Evolutionary conservation across 2,113 vertebrate species (phyloP).

Genomic region (Semicossyphus pulcher): DNA sequence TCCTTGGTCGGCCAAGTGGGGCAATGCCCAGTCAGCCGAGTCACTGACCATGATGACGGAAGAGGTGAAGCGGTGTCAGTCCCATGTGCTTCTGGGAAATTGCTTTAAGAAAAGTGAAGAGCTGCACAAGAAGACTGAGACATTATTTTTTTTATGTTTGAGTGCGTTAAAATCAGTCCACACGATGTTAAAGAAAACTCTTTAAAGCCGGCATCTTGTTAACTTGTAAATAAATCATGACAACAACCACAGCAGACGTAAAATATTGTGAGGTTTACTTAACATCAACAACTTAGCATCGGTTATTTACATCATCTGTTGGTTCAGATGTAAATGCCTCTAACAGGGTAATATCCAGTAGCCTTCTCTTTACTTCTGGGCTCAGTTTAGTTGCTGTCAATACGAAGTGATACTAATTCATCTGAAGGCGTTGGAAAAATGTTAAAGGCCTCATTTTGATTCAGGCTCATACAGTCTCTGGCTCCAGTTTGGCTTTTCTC

Average conservation of each 20-base stretch:
- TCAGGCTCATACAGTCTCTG: too few relatives aligned
- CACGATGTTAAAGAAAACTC: neutral
- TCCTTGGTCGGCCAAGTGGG: conserved; percentile 24
- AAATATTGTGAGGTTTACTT: neutral
- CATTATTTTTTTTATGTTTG: neutral
- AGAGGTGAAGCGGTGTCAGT: conserved; percentile 11
- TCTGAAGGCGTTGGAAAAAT: neutral
- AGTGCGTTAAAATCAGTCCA: neutral
- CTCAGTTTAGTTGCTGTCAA: too few relatives aligned
- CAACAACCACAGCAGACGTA: neutral
- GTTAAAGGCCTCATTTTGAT: neutral
- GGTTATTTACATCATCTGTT: too few relatives aligned
- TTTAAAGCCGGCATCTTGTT: neutral
- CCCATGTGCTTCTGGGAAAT: neutral
- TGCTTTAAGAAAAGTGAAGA: neutral
- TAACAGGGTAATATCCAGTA: too few relatives aligned
- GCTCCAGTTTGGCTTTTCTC: too few relatives aligned
- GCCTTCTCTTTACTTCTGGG: too few relatives aligned
- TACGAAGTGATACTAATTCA: too few relatives aligned
- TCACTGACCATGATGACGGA: conserved; percentile 9
- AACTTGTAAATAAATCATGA: neutral
- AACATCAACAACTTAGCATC: too few relatives aligned
- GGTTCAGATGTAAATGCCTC: neutral
- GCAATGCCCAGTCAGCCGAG: conserved; percentile 10
- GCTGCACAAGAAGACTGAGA: neutral